Evolutionary conservation across 2,888 invertebrate genomes (phyloP), one percentile per base, ranked within the genome.

Genomic region (Acrobeloides nanus): DNA sequence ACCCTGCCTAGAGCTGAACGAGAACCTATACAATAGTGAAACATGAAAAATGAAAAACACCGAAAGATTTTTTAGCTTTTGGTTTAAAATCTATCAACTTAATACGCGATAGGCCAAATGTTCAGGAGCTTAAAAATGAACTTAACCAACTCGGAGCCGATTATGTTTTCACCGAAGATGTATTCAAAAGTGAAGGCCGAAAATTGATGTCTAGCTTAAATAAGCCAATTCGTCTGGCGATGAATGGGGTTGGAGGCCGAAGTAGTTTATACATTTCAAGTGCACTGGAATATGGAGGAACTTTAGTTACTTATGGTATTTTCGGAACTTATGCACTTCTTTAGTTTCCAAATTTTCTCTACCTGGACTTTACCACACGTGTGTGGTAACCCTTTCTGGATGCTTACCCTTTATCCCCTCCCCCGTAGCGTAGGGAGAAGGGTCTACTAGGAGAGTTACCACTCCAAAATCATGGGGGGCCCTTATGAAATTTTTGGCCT

Each of bases 181-280:
- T 87, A 48, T 54, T 69, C 34, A 38, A 53, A 12, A 27, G 26
- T 21, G 26, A 48, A 21, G 74, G 60, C 54, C 39, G 37, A n/a
- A 52, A 58, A 33, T 34, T 39, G 10, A 33, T 51, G 23, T 21
- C 25, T 12, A 5, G 20, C 12, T 26, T 55, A 6, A 37, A 34
- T 7, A 25, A 31, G 4, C 42, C 81, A 66, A 21, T 51, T 15
- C 82, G 81, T 63, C 76, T 95, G 44, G 92, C 84, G 0, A 76
- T 95, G 4, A 93, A 95, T 76, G 89, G 92, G 74, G 83, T 93
- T 33, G 89, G 90, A 5, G 93, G 93, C 1, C 83, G 85, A 74
- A 86, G 82, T 75, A 85, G 87, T 37, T 81, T 86, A 27, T 85
- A 89, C 64, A 77, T 92, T 59, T 74, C 87, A 15, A 29, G 74